These are phyloP conservation scores for Menidia beryllina DNA, from an alignment of 2,113 vertebrate species.

Conservation along the genomic window DNA sequence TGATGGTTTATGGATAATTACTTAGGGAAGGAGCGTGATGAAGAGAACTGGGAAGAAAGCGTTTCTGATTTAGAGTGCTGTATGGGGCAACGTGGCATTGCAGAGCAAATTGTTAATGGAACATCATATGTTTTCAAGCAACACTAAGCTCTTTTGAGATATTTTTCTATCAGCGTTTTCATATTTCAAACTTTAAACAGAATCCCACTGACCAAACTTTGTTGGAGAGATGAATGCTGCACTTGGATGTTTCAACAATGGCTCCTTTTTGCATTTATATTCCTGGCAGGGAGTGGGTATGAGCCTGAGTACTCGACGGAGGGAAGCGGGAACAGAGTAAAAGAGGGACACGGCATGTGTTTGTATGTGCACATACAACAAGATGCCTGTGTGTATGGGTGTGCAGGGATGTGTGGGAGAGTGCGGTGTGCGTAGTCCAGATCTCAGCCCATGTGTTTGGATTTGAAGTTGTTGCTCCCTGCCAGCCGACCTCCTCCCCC, in stretches of 20 bases:
- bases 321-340: conserved; percentile 41
- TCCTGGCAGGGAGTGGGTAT: conserved; percentile 48
- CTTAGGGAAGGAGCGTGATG: conserved; percentile 22
- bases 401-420: conserved; percentile 16
- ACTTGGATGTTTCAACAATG: conserved; percentile 66
- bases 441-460: conserved; percentile 39
- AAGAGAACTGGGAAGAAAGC: conserved; percentile 12
- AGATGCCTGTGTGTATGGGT: conserved; percentile 11
- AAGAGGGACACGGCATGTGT: conserved; percentile 22
- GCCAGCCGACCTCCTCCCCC: conserved; percentile 55
- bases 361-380: background rate
- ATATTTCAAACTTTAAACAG: conserved; percentile 50
- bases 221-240: conserved; percentile 33
- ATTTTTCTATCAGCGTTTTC: conserved; percentile 37
- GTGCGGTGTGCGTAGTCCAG: conserved; percentile 22
- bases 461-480: conserved; percentile 54
- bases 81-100: background rate
- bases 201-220: conserved; percentile 44
- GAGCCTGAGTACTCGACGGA: conserved; percentile 34
- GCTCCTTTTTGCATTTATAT: conserved; percentile 65
- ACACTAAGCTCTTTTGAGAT: conserved; percentile 35
- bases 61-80: background rate
- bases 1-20: conserved; percentile 40
- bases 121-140: conserved; percentile 12
- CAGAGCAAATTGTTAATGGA: background rate